A percentile compares a stretch with the other conserved stretches of the same genome.
Evolutionary conservation across 1,140 invertebrate species (phyloP).

Genomic region (Oreohelix idahoensis): DNA sequence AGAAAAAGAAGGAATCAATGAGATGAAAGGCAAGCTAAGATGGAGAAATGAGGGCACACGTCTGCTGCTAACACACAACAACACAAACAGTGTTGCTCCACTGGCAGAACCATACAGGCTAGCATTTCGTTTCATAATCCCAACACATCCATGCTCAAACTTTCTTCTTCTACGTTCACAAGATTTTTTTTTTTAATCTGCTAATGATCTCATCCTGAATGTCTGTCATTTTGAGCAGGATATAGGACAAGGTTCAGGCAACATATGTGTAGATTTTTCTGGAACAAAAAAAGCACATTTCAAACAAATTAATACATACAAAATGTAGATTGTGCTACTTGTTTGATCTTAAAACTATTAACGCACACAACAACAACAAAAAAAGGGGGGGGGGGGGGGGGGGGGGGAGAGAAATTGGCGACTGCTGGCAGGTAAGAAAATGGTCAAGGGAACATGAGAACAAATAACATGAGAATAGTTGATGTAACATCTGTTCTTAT

Average conservation of each 20-base stretch:
- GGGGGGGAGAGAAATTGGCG: no score
- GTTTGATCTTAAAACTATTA: no score
- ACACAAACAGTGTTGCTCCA: background rate
- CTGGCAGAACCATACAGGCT: background rate
- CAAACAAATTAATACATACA: background rate
- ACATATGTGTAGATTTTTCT: conserved; percentile 52
- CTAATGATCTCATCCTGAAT: background rate
- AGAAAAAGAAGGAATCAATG: background rate
- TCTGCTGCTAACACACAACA: background rate
- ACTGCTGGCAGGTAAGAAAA: no score
- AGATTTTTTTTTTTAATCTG: background rate
- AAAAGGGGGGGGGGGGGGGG: no score
- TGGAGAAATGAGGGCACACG: conserved; percentile 4
- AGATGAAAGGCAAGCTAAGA: background rate
- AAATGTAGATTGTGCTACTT: no score
- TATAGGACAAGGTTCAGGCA: conserved; percentile 34
- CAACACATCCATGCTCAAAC: background rate
- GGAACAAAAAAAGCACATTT: background rate
- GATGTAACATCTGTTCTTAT: no score
- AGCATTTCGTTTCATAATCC: background rate
- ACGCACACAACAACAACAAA: no score
- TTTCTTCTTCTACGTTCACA: background rate
- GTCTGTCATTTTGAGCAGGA: conserved; percentile 22
- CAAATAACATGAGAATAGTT: no score
- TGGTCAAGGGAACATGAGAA: no score